Conservation (phyloP, 2,888 invertebrate genomes). For the Rhopalosiphum nymphaeae region DNA sequence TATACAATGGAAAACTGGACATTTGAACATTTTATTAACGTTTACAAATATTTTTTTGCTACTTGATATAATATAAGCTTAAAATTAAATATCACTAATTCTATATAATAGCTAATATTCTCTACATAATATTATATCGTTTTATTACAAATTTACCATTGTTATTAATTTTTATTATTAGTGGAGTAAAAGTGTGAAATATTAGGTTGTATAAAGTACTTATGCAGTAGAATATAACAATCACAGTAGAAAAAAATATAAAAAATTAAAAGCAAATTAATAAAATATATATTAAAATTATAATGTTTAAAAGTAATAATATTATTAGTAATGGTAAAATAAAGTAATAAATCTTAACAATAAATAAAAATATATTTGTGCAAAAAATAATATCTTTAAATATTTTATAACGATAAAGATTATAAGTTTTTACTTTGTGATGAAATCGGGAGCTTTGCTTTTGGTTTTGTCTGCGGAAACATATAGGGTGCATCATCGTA, state of each 20-base stretch:
- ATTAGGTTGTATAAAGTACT: background rate
- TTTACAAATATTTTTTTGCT: too few species aligned
- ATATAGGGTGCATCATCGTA: rapidly evolving
- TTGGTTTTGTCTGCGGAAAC: background rate
- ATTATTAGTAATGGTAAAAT: background rate
- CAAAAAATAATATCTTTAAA: background rate
- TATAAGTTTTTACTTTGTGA: background rate
- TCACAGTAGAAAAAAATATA: too few species aligned
- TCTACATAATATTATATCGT: background rate
- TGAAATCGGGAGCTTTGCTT: too few species aligned
- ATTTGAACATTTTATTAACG: too few species aligned
- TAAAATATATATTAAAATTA: background rate
- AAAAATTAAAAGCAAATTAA: too few species aligned
- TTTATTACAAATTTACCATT: background rate
- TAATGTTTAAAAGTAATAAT: background rate
- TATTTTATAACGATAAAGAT: background rate
- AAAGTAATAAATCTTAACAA: background rate
- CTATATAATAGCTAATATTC: background rate
- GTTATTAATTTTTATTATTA: background rate
- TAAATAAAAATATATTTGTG: background rate
- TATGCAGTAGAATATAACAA: too few species aligned
- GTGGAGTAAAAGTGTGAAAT: background rate
- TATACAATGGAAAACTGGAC: background rate
- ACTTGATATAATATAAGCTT: background rate
- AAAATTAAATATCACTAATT: background rate